Evolutionary conservation across 2,888 invertebrate species (phyloP).

Genomic region (Hyppa rectilinea): DNA sequence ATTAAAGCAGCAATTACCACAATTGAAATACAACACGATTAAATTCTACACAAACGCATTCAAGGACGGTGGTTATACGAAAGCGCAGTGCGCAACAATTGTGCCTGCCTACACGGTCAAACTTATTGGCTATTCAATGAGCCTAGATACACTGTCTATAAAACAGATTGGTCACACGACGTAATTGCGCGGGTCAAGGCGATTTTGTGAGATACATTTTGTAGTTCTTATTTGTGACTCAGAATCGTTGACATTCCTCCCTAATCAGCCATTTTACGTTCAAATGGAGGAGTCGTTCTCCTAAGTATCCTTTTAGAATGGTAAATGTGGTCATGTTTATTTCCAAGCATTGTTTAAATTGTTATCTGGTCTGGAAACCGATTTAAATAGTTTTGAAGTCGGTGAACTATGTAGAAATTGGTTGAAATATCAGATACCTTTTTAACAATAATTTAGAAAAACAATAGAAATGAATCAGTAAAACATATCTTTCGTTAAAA

Average conservation of each 20-base stretch:
- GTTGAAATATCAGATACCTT: not conserved
- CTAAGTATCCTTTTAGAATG: constrained; percentile 62
- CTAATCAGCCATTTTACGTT: constrained; percentile 60
- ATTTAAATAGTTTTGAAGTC: constrained; percentile 42
- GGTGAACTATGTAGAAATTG: constrained; percentile 3
- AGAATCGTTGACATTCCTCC: constrained; percentile 60
- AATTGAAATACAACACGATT: constrained; percentile 74
- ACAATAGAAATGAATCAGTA: not conserved
- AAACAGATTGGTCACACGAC: constrained; percentile 65
- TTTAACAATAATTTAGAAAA: not conserved
- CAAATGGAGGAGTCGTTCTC: constrained; percentile 52
- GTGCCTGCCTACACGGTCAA: constrained; percentile 57
- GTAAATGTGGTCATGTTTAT: constrained; percentile 54
- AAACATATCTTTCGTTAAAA: not conserved
- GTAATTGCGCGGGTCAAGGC: constrained; percentile 66
- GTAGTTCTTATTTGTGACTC: constrained; percentile 47
- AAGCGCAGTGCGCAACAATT: constrained; percentile 62
- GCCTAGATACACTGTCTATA: constrained; percentile 65
- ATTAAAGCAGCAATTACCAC: constrained; percentile 59
- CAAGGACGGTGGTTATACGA: constrained; percentile 74
- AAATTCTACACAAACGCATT: constrained; percentile 70
- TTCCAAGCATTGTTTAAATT: constrained; percentile 37
- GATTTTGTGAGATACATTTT: constrained; percentile 54
- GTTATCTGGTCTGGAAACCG: constrained; percentile 49
- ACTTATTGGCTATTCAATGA: constrained; percentile 66